phyloP scores from a whole-genome alignment of 2,888 invertebrate species.

The Spodoptera exigua region DNA sequence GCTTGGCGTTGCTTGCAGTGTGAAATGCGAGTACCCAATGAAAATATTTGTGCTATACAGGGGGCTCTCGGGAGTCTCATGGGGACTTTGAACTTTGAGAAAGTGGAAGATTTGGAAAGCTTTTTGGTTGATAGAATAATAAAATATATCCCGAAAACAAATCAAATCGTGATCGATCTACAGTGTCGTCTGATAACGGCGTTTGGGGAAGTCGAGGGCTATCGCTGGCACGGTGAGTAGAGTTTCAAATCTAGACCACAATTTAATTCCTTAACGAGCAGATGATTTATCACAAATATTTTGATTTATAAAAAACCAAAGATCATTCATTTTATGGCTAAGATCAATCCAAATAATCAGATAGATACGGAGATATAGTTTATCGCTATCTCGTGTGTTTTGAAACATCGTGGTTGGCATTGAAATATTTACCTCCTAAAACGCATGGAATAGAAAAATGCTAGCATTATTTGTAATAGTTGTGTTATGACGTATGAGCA shows the following conservation, averaged over 20 bases:
- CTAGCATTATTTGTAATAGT: slow-evolving; percentile 5
- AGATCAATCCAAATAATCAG: slow-evolving; percentile 46
- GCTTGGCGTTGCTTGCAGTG: slow-evolving; percentile 91
- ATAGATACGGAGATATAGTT: slow-evolving; percentile 42
- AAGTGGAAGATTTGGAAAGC: slow-evolving; percentile 86
- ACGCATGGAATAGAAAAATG: slow-evolving; percentile 7
- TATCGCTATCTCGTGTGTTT: slow-evolving; percentile 53
- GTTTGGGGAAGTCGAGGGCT: slow-evolving; percentile 88
- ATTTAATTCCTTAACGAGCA: neutral
- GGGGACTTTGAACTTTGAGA: slow-evolving; percentile 83
- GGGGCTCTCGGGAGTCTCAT: slow-evolving; percentile 88
- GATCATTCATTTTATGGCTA: slow-evolving; percentile 36
- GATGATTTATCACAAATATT: neutral
- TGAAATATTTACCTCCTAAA: slow-evolving; percentile 25
- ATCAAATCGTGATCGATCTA: slow-evolving; percentile 90
- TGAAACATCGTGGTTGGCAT: slow-evolving; percentile 29
- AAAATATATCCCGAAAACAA: slow-evolving; percentile 88
- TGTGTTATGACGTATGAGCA: slow-evolving; percentile 31
- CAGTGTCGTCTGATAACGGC: slow-evolving; percentile 91
- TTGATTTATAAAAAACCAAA: neutral
- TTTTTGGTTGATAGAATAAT: slow-evolving; percentile 88
- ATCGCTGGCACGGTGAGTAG: slow-evolving; percentile 89
- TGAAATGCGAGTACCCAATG: slow-evolving; percentile 78
- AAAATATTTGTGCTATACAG: slow-evolving; percentile 86
- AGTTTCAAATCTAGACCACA: neutral